These are phyloP conservation scores for Archilochus colubris DNA, from an alignment of 2,113 vertebrate genomes.

Conservation along the genomic window DNA sequence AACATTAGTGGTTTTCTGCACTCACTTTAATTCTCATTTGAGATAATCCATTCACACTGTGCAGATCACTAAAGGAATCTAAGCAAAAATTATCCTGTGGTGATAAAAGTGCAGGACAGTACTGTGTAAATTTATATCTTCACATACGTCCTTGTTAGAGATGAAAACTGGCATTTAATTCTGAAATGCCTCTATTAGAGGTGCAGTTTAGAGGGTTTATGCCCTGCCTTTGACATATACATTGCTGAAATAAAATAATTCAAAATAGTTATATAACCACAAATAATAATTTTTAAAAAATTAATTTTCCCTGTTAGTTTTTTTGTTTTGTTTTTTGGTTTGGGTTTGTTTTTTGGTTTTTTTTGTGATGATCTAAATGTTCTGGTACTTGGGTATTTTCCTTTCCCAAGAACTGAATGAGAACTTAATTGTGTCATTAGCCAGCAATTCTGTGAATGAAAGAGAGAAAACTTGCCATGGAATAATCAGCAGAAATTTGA, in stretches of 20 bases:
- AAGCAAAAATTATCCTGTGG: not conserved
- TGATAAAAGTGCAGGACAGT: not conserved
- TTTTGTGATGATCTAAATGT: not conserved
- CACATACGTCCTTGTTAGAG: accelerated
- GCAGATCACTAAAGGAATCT: not conserved
- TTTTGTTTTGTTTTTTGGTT: too few relatives aligned
- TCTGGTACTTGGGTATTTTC: not conserved
- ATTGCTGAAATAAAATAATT: not conserved
- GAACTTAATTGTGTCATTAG: not conserved
- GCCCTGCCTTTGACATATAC: not conserved
- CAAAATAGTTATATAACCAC: not conserved
- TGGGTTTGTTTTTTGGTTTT: too few relatives aligned
- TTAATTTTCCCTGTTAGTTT: too few relatives aligned
- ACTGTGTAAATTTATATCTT: not conserved
- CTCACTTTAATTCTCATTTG: not conserved
- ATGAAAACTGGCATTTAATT: not conserved
- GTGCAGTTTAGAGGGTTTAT: not conserved
- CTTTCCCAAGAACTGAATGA: not conserved
- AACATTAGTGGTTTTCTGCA: not conserved
- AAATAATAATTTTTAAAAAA: too few relatives aligned
- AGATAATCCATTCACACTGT: not conserved
- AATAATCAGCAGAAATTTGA: not conserved
- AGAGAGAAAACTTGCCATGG: not conserved
- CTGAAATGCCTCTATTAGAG: not conserved
- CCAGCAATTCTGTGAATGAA: not conserved